These are phyloP conservation scores for Taxidea taxus DNA, from an alignment of 2,113 vertebrate genomes.

Conservation along the genomic window DNA sequence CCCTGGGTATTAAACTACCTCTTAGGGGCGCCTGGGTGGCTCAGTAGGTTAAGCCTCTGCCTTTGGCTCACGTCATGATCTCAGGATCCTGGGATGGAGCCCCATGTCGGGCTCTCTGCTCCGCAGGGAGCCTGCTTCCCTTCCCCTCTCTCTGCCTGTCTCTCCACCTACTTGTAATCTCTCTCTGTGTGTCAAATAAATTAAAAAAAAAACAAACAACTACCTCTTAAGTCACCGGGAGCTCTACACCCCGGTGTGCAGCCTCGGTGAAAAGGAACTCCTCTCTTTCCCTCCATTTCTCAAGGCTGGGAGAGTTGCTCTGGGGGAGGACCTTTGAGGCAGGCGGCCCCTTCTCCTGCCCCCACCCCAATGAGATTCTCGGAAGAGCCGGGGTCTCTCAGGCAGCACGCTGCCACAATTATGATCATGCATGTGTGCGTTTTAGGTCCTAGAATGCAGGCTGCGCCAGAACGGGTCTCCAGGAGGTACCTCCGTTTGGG, in stretches of 20 bases:
- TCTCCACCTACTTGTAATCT: no score
- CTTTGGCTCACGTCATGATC: no score
- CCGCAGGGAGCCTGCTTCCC: no score
- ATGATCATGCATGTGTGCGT: accelerated
- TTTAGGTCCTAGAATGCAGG: background rate
- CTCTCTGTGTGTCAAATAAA: no score
- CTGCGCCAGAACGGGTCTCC: background rate
- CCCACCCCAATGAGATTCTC: background rate
- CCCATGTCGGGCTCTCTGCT: no score
- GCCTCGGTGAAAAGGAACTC: background rate
- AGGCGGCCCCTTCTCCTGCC: background rate
- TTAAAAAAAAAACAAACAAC: no score
- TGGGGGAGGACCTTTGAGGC: background rate
- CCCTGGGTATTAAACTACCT: background rate
- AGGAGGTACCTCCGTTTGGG: background rate
- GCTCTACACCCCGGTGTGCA: background rate
- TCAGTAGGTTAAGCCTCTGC: no score
- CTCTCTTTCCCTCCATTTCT: background rate
- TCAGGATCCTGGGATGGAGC: no score
- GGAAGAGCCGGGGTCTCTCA: background rate
- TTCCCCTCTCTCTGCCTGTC: no score
- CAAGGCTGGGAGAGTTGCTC: background rate
- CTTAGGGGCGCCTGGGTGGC: no score
- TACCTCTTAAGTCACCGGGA: background rate
- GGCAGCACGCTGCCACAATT: background rate